phyloP scores from a whole-genome alignment of 2,113 vertebrate genomes.

The Steatornis caripensis region DNA sequence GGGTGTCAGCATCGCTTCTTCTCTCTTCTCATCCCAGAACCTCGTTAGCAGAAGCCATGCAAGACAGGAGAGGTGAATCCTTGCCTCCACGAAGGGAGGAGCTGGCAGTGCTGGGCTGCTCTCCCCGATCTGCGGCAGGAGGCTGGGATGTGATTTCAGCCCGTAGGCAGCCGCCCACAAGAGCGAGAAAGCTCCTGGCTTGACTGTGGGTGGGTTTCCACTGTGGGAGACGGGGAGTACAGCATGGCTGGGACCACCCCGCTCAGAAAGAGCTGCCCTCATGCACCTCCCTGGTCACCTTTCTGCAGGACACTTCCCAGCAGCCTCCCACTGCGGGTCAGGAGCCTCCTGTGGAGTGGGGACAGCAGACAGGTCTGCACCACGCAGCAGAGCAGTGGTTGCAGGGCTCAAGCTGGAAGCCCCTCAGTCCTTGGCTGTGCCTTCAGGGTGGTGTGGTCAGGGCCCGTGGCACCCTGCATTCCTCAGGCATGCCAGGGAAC shows the following conservation, averaged over 20 bases:
- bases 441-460: background rate
- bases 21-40: background rate
- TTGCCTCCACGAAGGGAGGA: accelerated
- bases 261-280: background rate
- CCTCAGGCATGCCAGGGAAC: background rate
- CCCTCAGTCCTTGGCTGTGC: background rate
- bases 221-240: background rate
- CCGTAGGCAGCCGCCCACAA: background rate
- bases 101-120: background rate
- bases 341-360: background rate
- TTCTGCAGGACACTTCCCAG: background rate
- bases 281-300: background rate
- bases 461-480: background rate
- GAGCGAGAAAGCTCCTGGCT: background rate
- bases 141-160: background rate
- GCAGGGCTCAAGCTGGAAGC: background rate
- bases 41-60: background rate
- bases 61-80: background rate
- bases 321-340: background rate
- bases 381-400: background rate
- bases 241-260: background rate
- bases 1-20: background rate
- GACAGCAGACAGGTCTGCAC: background rate
- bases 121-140: background rate
- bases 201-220: background rate